A percentile compares a stretch with the other conserved stretches of the same genome.
Conservation (phyloP, 2,113 vertebrate species). For the Pollachius pollachius region DNA sequence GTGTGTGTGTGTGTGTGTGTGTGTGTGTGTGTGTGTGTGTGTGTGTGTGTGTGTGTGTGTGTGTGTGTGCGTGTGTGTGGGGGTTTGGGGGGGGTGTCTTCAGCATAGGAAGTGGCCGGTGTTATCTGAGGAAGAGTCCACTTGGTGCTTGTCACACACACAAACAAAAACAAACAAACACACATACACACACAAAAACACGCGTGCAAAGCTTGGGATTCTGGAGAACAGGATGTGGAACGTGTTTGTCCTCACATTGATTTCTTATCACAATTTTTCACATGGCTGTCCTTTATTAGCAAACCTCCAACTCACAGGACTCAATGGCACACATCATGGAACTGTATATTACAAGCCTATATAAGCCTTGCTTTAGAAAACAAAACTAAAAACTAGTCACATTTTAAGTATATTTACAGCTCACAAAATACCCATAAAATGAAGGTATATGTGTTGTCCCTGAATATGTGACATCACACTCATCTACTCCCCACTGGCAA, state of each 20-base stretch:
- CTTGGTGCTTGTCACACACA: slow-evolving; percentile 20
- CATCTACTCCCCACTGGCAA: not conserved
- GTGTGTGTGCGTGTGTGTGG: too few relatives aligned
- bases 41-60: too few relatives aligned
- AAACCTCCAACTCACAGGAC: not conserved
- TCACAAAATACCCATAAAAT: too few relatives aligned
- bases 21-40: too few relatives aligned
- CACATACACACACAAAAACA: slow-evolving; percentile 27
- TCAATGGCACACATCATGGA: not conserved
- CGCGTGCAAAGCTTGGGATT: not conserved
- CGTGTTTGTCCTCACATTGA: too few relatives aligned
- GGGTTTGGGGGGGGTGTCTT: slow-evolving; percentile 27
- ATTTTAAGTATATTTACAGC: too few relatives aligned
- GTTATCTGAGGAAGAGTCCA: slow-evolving; percentile 45
- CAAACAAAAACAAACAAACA: not conserved
- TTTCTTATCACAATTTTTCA: too few relatives aligned
- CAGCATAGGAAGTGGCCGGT: slow-evolving; percentile 44
- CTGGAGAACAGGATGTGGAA: not conserved
- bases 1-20: too few relatives aligned
- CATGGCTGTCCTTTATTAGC: not conserved
- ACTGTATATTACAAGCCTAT: not conserved
- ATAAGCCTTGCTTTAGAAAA: not conserved
- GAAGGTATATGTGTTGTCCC: too few relatives aligned
- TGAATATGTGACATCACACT: not conserved
- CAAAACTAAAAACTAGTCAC: not conserved